Conservation (phyloP, 2,113 vertebrate genomes). For the Oenanthe melanoleuca region DNA sequence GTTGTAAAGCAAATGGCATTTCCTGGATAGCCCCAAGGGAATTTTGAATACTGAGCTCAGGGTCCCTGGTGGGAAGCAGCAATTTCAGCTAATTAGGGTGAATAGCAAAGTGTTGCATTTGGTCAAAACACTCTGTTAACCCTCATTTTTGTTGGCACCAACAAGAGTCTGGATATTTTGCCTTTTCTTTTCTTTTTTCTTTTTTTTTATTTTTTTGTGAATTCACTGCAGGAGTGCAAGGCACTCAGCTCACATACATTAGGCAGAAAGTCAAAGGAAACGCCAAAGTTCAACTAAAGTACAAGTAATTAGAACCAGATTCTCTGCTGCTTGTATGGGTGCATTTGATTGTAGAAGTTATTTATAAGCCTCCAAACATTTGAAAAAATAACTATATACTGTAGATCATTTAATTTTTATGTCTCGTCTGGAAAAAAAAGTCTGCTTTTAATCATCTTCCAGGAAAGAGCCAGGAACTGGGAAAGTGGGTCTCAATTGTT, state of each 20-base stretch:
- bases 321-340: slow-evolving; percentile 61
- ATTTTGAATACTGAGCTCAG: slow-evolving; percentile 73
- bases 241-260: slow-evolving; percentile 82
- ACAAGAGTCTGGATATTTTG: slow-evolving; percentile 70
- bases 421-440: slow-evolving; percentile 63
- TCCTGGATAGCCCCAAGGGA: slow-evolving; percentile 80
- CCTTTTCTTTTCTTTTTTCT: not conserved
- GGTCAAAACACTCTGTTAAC: slow-evolving; percentile 81
- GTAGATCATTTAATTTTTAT: slow-evolving; percentile 72
- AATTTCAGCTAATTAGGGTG: slow-evolving; percentile 84
- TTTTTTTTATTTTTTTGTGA: slow-evolving; percentile 52
- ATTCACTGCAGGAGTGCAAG: slow-evolving; percentile 80
- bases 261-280: slow-evolving; percentile 88
- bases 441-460: slow-evolving; percentile 80
- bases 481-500: slow-evolving; percentile 65
- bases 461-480: slow-evolving; percentile 61
- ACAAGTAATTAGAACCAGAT: slow-evolving; percentile 91
- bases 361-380: slow-evolving; percentile 77
- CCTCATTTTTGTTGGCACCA: slow-evolving; percentile 84
- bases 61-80: slow-evolving; percentile 76
- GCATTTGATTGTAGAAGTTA: slow-evolving; percentile 73
- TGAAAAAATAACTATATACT: slow-evolving; percentile 46
- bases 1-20: slow-evolving; percentile 86
- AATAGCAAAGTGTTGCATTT: slow-evolving; percentile 80
- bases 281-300: slow-evolving; percentile 91